Percentiles rank a stretch among this genome's conserved stretches.
These are phyloP conservation scores for Pluvialis apricaria DNA, from an alignment of 2,113 vertebrate genomes.

Conservation along the genomic window DNA sequence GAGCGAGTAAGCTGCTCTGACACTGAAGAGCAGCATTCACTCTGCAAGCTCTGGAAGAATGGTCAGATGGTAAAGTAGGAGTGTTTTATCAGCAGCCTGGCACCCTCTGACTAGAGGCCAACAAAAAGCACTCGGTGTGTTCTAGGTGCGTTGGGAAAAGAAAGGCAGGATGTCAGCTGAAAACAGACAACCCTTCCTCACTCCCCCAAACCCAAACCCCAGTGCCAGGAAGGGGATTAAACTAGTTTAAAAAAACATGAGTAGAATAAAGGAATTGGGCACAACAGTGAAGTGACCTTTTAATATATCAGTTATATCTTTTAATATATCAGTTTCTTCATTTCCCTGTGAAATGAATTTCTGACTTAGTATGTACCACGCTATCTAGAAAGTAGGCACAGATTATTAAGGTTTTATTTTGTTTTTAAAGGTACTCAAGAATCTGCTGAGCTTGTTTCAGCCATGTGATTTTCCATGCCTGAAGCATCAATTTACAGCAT, in stretches of 20 bases:
- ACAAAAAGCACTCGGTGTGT: neutral
- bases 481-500: neutral
- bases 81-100: neutral
- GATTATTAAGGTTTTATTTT: neutral
- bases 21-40: neutral
- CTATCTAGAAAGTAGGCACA: neutral
- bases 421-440: neutral
- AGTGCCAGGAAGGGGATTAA: neutral
- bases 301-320: neutral
- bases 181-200: neutral
- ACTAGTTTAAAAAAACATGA: neutral
- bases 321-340: neutral
- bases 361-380: neutral
- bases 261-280: neutral
- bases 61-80: neutral
- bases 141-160: neutral
- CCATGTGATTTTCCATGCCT: neutral
- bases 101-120: neutral
- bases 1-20: neutral
- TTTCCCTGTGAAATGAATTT: neutral
- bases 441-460: neutral
- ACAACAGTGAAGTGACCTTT: neutral
- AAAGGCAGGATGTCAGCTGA: neutral
- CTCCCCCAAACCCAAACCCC: neutral
- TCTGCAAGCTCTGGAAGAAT: neutral